These are phyloP conservation scores for Sebastes diploproa DNA, from an alignment of 2,797 vertebrate genomes.

Conservation along the genomic window DNA sequence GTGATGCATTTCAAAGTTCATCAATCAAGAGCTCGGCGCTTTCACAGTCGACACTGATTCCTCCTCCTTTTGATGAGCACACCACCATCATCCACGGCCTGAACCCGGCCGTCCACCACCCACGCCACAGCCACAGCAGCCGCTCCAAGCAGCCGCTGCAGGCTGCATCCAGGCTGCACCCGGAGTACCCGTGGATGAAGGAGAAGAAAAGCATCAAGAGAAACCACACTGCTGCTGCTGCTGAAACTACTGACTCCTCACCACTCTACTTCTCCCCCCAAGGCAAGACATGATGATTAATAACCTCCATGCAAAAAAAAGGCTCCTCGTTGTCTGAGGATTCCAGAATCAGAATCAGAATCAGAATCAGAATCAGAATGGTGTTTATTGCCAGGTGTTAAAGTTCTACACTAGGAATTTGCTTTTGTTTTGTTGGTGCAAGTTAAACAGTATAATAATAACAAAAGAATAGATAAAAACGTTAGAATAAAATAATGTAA, in stretches of 20 bases:
- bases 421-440: too few relatives aligned
- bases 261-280: conserved; percentile 92
- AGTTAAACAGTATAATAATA: too few relatives aligned
- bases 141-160: conserved; percentile 89
- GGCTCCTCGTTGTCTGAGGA: conserved; percentile 65
- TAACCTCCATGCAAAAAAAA: conserved; percentile 57
- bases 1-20: conserved; percentile 99
- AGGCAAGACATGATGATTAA: conserved; percentile 89
- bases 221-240: conserved; percentile 74
- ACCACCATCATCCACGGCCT: conserved; percentile 89
- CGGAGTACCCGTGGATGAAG: conserved; percentile 98
- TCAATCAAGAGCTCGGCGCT: conserved; percentile 99
- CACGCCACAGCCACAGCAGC: conserved; percentile 86
- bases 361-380: too few relatives aligned
- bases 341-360: too few relatives aligned
- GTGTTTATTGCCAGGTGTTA: too few relatives aligned
- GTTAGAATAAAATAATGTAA: too few relatives aligned
- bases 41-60: conserved; percentile 97
- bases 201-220: conserved; percentile 96
- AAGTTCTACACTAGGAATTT: too few relatives aligned
- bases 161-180: conserved; percentile 83
- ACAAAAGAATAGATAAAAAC: too few relatives aligned
- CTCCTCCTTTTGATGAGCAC: conserved; percentile 95
- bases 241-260: conserved; percentile 81
- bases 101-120: conserved; percentile 88